A percentile compares a stretch with the other conserved stretches of the same genome.
Conservation (phyloP, 2,113 vertebrate genomes). For the Hipposideros armiger region DNA sequence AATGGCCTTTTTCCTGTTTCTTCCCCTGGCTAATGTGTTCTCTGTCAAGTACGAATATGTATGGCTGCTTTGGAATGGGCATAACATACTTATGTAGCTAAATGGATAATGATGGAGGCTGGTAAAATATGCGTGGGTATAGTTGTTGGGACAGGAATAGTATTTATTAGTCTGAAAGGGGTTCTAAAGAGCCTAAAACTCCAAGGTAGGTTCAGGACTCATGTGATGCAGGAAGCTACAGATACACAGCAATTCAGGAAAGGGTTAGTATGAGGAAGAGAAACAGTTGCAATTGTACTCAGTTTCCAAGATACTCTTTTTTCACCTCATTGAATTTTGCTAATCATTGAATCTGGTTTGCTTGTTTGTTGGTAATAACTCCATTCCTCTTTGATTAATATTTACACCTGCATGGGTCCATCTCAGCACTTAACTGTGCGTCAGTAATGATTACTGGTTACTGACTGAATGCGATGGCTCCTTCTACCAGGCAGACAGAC, state of each 20-base stretch:
- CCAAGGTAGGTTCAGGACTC: not conserved
- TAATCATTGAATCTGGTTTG: not conserved
- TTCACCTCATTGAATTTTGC: not conserved
- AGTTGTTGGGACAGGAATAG: conserved; percentile 1
- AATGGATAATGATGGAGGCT: not conserved
- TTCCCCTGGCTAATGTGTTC: not conserved
- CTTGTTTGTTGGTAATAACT: conserved; percentile 40
- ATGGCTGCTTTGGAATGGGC: not conserved
- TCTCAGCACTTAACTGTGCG: not conserved
- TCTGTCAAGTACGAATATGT: not conserved
- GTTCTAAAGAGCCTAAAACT: conserved; percentile 24
- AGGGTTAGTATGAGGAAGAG: not conserved
- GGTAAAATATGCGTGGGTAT: not conserved
- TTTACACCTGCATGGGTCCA: not conserved
- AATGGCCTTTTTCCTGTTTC: not conserved
- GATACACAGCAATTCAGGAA: not conserved
- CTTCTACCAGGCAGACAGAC: not conserved
- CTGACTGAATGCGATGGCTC: not conserved
- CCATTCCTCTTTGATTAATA: conserved; percentile 18
- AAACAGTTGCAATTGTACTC: not conserved
- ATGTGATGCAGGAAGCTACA: not conserved
- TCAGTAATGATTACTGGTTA: conserved; percentile 1
- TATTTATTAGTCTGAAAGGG: conserved; percentile 31
- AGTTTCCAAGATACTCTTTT: conserved; percentile 12
- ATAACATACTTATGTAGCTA: not conserved